Conservation (phyloP, 1,140 invertebrate genomes). For the Caerostris darwini region DNA sequence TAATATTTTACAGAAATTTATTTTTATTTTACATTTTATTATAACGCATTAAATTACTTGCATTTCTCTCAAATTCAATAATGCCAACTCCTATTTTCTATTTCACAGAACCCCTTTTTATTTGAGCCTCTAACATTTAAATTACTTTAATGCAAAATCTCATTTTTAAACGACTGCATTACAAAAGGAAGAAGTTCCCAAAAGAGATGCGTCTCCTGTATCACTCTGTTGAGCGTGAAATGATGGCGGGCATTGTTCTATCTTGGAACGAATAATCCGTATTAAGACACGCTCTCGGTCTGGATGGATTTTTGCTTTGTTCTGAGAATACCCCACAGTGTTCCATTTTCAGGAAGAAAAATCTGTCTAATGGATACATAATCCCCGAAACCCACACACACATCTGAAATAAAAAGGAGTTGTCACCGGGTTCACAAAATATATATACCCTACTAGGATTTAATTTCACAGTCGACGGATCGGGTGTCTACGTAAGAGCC, state of each 20-base stretch:
- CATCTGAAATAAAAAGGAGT: not conserved
- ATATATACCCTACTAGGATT: constrained; percentile 24
- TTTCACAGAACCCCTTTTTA: no score
- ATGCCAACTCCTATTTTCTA: no score
- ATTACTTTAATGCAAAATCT: no score
- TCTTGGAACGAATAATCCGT: not conserved
- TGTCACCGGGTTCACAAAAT: not conserved
- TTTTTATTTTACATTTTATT: no score
- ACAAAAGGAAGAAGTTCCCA: no score
- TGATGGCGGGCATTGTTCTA: not conserved
- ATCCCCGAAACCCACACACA: not conserved
- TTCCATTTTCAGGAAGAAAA: not conserved
- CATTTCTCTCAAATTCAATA: no score
- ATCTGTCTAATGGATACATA: constrained; percentile 35
- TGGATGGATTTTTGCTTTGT: not conserved
- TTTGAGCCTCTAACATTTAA: no score
- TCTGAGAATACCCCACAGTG: not conserved
- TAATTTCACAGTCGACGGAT: constrained; percentile 54
- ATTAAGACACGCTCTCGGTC: not conserved
- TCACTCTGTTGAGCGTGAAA: not conserved
- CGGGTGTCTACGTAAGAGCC: not conserved
- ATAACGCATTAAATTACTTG: no score
- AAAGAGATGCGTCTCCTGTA: not conserved
- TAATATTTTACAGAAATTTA: no score
- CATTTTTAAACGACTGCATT: no score